Conservation (phyloP, 1,140 invertebrate genomes). For the Dufourea novaeangliae region DNA sequence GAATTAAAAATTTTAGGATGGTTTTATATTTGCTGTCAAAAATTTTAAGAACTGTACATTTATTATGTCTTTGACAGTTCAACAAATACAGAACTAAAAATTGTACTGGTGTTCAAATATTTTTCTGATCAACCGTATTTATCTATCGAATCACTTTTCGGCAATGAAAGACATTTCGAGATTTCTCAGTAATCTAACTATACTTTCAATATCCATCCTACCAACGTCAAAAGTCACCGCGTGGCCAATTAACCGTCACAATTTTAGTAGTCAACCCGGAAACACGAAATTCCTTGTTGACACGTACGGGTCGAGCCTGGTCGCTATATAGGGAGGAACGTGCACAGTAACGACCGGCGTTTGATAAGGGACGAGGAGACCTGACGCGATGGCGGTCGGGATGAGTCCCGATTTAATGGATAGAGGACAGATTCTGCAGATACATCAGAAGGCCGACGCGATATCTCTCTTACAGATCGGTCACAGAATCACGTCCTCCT, state of each 20-base stretch:
- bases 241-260: not conserved
- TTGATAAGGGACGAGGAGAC: conserved; percentile 59
- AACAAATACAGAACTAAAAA: no score
- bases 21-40: no score
- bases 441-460: conserved; percentile 73
- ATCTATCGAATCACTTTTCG: no score
- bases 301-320: conserved; percentile 48
- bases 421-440: conserved; percentile 77
- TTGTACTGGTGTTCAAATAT: no score
- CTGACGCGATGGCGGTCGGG: conserved; percentile 45
- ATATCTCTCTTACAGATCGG: conserved; percentile 76
- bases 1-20: no score
- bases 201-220: no score
- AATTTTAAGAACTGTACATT: no score
- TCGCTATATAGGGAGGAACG: conserved; percentile 7
- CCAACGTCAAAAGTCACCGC: no score
- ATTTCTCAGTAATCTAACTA: no score
- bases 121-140: no score
- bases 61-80: no score
- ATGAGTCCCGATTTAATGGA: conserved; percentile 77
- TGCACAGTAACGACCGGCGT: conserved; percentile 53
- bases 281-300: conserved; percentile 57
- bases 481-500: conserved; percentile 73
- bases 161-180: no score
- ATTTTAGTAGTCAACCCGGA: conserved; percentile 22